Evolutionary conservation across 2,797 vertebrate species (phyloP).

Genomic region (Threskiornis aethiopicus): DNA sequence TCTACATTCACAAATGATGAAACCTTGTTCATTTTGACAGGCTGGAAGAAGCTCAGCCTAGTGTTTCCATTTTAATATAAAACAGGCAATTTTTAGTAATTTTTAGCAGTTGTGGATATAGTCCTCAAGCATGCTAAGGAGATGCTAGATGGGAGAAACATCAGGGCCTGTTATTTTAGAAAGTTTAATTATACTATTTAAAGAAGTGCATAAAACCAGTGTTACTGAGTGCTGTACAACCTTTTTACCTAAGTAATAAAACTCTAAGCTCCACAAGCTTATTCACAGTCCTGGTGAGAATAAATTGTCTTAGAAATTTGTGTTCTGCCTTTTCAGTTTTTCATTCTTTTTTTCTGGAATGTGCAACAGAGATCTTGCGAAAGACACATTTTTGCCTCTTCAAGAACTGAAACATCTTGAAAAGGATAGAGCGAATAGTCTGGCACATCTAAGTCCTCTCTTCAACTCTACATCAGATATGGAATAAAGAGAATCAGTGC

Average conservation of each 20-base stretch:
- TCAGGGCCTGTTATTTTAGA: neutral
- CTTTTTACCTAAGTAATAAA: constrained; percentile 12
- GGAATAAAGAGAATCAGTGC: neutral
- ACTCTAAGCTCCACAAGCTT: neutral
- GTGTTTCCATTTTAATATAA: constrained; percentile 1
- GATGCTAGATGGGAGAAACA: neutral
- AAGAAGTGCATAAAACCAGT: constrained; percentile 5
- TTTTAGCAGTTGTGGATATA: neutral
- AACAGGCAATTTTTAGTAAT: neutral
- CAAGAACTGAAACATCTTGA: neutral
- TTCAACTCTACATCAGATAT: neutral
- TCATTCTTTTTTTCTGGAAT: neutral
- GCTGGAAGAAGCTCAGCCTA: neutral
- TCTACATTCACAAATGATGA: neutral
- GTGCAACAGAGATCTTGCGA: neutral
- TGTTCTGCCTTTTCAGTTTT: neutral
- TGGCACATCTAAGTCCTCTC: neutral
- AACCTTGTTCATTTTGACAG: neutral
- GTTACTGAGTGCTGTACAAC: neutral
- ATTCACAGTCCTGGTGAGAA: neutral
- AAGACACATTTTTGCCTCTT: neutral
- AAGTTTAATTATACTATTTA: constrained; percentile 9
- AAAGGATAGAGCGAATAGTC: neutral
- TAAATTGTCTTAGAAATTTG: neutral
- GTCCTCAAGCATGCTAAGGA: neutral